Evolutionary conservation across 2,797 vertebrate species (phyloP).

Genomic region (Sciurus carolinensis): DNA sequence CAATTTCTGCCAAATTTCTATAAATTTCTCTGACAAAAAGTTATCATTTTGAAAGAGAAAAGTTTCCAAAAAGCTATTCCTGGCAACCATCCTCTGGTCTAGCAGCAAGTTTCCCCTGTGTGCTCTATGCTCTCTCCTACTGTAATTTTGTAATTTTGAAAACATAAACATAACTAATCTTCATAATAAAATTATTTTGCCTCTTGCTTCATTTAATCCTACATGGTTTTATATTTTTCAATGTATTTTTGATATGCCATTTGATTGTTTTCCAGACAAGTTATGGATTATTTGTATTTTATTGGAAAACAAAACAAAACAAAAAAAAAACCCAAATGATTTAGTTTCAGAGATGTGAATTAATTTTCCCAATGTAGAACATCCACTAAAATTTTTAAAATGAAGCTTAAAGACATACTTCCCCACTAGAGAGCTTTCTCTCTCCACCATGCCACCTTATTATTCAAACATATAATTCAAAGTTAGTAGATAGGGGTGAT

Average conservation of each 20-base stretch:
- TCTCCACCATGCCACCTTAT: neutral
- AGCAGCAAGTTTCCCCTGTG: neutral
- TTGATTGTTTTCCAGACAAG: neutral
- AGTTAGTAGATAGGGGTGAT: neutral
- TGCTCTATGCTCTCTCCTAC: neutral
- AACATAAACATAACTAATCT: neutral
- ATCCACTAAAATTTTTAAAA: neutral
- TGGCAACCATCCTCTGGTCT: fast-evolving
- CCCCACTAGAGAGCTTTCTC: neutral
- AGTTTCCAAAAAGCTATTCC: neutral
- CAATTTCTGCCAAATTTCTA: neutral
- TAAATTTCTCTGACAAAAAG: neutral
- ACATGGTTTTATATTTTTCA: neutral
- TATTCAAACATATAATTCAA: neutral
- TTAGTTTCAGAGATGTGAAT: neutral
- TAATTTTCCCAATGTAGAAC: neutral
- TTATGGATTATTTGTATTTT: neutral
- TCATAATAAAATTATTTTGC: neutral
- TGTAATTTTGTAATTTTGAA: neutral
- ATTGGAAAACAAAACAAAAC: neutral
- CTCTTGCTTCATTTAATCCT: neutral
- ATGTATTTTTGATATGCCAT: neutral
- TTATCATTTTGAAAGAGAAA: neutral
- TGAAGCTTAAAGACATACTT: neutral
- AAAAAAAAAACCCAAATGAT: no score